Conservation (phyloP, 2,113 vertebrate genomes). For the Castor canadensis region DNA sequence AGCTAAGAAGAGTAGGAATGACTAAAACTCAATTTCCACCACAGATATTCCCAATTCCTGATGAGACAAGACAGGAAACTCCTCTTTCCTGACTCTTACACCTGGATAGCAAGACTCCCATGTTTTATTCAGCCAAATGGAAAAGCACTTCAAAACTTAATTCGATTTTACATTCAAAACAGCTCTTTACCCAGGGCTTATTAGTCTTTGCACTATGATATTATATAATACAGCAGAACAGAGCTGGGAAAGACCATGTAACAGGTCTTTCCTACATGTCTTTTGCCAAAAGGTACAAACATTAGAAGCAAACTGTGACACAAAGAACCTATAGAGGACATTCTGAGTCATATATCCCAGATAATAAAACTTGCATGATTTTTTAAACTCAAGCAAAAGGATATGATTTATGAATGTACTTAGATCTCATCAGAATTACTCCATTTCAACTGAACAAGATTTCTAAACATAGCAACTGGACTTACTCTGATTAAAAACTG, state of each 20-base stretch:
- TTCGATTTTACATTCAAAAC: not conserved
- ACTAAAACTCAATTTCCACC: not conserved
- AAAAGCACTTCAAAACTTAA: not conserved
- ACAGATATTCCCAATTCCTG: not conserved
- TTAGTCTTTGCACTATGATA: not conserved
- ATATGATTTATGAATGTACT: not conserved
- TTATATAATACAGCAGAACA: not conserved
- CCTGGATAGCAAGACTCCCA: not conserved
- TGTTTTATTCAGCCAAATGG: not conserved
- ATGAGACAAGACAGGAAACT: not conserved
- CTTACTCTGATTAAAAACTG: not conserved
- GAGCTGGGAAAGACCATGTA: not conserved
- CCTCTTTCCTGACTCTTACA: not conserved
- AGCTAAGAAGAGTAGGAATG: not conserved
- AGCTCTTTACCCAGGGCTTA: not conserved
- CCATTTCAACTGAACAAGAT: not conserved
- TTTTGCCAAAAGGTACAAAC: not conserved
- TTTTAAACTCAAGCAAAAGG: no score
- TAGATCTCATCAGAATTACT: slow-evolving; percentile 26
- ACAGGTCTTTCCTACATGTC: not conserved
- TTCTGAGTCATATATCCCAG: not conserved
- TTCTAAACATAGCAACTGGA: not conserved
- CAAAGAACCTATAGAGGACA: not conserved
- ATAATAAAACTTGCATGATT: not conserved
- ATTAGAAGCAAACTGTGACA: not conserved